phyloP scores from a whole-genome alignment of 1,140 invertebrate genomes.

The Luehdorfia chinensis region DNA sequence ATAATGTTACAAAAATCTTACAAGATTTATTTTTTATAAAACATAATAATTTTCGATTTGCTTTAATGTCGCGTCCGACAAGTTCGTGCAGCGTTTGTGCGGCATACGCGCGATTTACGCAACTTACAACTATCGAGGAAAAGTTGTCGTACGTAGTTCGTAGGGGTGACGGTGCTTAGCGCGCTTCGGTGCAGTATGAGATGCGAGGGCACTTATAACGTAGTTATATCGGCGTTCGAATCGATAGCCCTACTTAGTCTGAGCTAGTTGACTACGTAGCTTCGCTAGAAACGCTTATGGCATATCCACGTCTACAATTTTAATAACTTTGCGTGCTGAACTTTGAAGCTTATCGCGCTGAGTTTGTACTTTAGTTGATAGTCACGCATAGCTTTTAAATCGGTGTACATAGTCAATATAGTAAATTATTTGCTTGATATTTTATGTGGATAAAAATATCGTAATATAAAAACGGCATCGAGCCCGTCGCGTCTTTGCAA shows the following conservation, averaged over 20 bases:
- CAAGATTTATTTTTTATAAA: neutral
- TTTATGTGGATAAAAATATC: conserved; percentile 2
- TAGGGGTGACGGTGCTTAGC: conserved; percentile 11
- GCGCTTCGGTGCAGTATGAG: conserved; percentile 15
- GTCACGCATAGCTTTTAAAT: conserved; percentile 10
- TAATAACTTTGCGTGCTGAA: conserved; percentile 14
- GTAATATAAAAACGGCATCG: neutral
- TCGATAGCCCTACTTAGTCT: conserved; percentile 33
- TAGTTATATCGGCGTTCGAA: conserved; percentile 24
- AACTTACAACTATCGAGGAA: conserved; percentile 6
- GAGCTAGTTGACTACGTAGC: conserved; percentile 16
- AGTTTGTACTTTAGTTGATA: conserved; percentile 7
- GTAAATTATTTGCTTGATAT: conserved; percentile 1
- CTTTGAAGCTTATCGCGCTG: conserved; percentile 4
- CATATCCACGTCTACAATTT: conserved; percentile 10
- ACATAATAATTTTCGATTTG: neutral
- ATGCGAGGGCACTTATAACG: conserved; percentile 19
- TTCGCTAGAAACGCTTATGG: neutral
- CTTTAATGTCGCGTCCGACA: neutral
- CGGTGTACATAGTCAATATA: conserved; percentile 5
- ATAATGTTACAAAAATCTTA: conserved; percentile 19
- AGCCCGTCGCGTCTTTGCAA: conserved; percentile 1
- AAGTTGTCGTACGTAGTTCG: conserved; percentile 10
- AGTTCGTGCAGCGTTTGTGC: neutral
- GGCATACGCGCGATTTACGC: conserved; percentile 1